Evolutionary conservation across 2,888 invertebrate species (phyloP).

Genomic region (Saturnia pavonia): DNA sequence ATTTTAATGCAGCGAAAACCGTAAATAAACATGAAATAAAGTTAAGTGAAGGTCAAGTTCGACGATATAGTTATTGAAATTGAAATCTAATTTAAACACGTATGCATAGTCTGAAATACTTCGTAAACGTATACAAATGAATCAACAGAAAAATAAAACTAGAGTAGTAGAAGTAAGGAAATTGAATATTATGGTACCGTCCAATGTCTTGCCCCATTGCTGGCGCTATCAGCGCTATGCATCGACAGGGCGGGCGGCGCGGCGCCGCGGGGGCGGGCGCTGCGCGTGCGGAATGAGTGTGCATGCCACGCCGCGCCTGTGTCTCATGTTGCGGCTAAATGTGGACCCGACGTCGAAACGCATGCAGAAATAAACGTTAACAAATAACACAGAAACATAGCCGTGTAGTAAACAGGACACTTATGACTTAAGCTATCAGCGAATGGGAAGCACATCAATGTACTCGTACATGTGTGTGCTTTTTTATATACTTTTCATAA

Average conservation of each 20-base stretch:
- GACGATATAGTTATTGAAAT: neutral
- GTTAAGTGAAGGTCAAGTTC: neutral
- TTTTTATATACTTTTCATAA: neutral
- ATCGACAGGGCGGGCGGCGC: constrained; percentile 49
- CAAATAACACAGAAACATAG: constrained; percentile 54
- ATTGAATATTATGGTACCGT: neutral
- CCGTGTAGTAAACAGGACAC: constrained; percentile 39
- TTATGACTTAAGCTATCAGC: constrained; percentile 1
- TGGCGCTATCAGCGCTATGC: constrained; percentile 62
- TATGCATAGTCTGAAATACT: neutral
- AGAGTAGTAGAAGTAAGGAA: neutral
- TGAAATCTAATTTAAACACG: neutral
- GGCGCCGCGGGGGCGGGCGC: too few species aligned
- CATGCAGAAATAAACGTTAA: constrained; percentile 71
- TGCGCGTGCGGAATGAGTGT: constrained; percentile 34
- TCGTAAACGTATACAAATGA: neutral
- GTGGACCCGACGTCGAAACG: constrained; percentile 59
- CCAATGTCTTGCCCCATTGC: constrained; percentile 41
- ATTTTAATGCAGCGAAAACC: neutral
- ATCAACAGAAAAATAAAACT: neutral
- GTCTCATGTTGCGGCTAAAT: constrained; percentile 76
- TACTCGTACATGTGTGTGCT: neutral
- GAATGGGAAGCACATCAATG: neutral
- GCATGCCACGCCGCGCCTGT: constrained; percentile 40
- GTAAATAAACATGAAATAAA: neutral